These are phyloP conservation scores for Harpagifer antarcticus DNA, from an alignment of 2,797 vertebrate genomes.

Conservation along the genomic window DNA sequence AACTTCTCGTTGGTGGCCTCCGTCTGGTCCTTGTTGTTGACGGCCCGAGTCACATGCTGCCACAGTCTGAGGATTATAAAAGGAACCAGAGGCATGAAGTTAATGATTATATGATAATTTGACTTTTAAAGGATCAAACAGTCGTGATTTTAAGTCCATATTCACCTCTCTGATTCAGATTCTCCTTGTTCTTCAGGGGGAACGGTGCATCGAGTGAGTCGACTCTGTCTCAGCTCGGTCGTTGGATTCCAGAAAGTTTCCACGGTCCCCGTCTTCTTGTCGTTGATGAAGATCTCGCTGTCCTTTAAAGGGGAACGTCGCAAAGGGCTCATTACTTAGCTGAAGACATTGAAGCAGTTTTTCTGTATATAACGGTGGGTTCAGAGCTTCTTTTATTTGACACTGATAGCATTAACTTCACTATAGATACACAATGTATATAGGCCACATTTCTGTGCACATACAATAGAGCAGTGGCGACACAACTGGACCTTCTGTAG, in stretches of 20 bases:
- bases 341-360: neutral
- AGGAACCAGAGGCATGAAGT: constrained; percentile 8
- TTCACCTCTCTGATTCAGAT: constrained; percentile 93
- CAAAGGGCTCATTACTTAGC: neutral
- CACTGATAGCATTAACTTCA: neutral
- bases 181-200: constrained; percentile 93
- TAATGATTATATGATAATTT: too few relatives aligned
- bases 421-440: too few relatives aligned
- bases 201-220: constrained; percentile 92
- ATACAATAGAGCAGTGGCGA: too few relatives aligned
- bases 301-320: constrained; percentile 83
- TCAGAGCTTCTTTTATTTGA: neutral
- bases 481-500: too few relatives aligned
- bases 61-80: constrained; percentile 86
- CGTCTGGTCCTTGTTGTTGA: constrained; percentile 97
- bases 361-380: neutral
- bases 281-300: constrained; percentile 95
- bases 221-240: constrained; percentile 89
- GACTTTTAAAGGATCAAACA: neutral
- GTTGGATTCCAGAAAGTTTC: constrained; percentile 97
- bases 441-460: too few relatives aligned
- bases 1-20: constrained; percentile 98
- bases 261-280: constrained; percentile 92
- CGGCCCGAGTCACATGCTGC: constrained; percentile 97
- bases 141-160: neutral